Evolutionary conservation across 2,797 vertebrate species (phyloP).

Genomic region (Rhyacichthys aspro): DNA sequence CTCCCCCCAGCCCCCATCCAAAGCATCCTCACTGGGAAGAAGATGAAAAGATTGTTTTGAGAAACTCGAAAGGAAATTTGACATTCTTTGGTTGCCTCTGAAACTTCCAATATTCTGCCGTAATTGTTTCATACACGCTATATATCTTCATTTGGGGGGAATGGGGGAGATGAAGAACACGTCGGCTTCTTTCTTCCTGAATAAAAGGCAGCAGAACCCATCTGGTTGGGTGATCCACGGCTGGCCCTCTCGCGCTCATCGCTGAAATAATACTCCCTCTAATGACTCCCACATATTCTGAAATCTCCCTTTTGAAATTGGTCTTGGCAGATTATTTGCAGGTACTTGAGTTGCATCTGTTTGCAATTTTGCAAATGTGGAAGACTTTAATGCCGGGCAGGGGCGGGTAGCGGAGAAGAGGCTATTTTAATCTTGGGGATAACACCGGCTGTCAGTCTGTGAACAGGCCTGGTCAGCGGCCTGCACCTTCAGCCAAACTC

Average conservation of each 20-base stretch:
- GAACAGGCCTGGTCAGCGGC: slow-evolving; percentile 57
- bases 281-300: slow-evolving; percentile 99
- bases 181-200: slow-evolving; percentile 83
- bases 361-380: slow-evolving; percentile 99
- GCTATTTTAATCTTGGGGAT: slow-evolving; percentile 96
- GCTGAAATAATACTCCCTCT: slow-evolving; percentile 99
- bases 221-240: slow-evolving; percentile 97
- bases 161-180: slow-evolving; percentile 83
- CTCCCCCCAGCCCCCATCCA: slow-evolving; percentile 40
- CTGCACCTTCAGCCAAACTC: slow-evolving; percentile 34
- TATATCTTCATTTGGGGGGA: slow-evolving; percentile 91
- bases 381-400: slow-evolving; percentile 93
- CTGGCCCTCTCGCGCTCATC: slow-evolving; percentile 93
- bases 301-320: slow-evolving; percentile 99
- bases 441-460: slow-evolving; percentile 91
- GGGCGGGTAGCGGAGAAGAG: slow-evolving; percentile 71
- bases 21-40: slow-evolving; percentile 63
- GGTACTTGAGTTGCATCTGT: slow-evolving; percentile 99
- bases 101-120: slow-evolving; percentile 93
- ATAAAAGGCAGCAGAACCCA: slow-evolving; percentile 99
- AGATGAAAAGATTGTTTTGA: slow-evolving; percentile 82
- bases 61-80: slow-evolving; percentile 91
- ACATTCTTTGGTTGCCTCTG: slow-evolving; percentile 96
- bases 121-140: slow-evolving; percentile 97
- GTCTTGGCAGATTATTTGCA: slow-evolving; percentile 99